These are phyloP conservation scores for Saccostrea glomerata DNA, from an alignment of 1,140 invertebrate genomes.

Conservation along the genomic window DNA sequence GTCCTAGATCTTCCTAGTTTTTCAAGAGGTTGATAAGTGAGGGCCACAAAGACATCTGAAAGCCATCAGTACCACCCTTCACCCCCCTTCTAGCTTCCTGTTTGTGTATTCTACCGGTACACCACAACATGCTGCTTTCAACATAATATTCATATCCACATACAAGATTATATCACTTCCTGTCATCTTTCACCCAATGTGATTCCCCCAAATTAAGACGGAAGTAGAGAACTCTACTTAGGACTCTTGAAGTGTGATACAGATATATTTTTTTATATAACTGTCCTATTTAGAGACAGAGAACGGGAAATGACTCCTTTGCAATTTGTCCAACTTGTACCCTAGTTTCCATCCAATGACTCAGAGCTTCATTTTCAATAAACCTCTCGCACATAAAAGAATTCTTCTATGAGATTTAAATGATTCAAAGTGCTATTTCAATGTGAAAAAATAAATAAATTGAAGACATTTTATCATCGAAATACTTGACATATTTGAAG, in stretches of 20 bases:
- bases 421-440: slow-evolving; percentile 8
- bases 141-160: slow-evolving; percentile 29
- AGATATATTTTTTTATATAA: slow-evolving; percentile 22
- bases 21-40: slow-evolving; percentile 25
- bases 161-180: slow-evolving; percentile 27
- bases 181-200: slow-evolving; percentile 27
- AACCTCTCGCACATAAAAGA: background rate
- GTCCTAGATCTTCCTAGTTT: slow-evolving; percentile 24
- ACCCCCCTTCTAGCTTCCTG: slow-evolving; percentile 19
- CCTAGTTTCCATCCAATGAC: background rate
- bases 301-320: slow-evolving; percentile 18
- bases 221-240: slow-evolving; percentile 31
- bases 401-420: background rate
- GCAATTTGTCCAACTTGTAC: background rate
- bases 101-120: slow-evolving; percentile 23
- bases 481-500: slow-evolving; percentile 27
- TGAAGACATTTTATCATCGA: background rate
- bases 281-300: slow-evolving; percentile 5
- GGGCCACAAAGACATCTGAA: slow-evolving; percentile 18
- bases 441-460: background rate
- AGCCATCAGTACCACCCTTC: slow-evolving; percentile 5
- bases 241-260: slow-evolving; percentile 14
- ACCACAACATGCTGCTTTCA: slow-evolving; percentile 22
- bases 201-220: slow-evolving; percentile 25
- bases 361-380: slow-evolving; percentile 21